A percentile compares a stretch with the other conserved stretches of the same genome.
Evolutionary conservation across 2,888 invertebrate species (phyloP).

Genomic region (Epicampocera succincta): DNA sequence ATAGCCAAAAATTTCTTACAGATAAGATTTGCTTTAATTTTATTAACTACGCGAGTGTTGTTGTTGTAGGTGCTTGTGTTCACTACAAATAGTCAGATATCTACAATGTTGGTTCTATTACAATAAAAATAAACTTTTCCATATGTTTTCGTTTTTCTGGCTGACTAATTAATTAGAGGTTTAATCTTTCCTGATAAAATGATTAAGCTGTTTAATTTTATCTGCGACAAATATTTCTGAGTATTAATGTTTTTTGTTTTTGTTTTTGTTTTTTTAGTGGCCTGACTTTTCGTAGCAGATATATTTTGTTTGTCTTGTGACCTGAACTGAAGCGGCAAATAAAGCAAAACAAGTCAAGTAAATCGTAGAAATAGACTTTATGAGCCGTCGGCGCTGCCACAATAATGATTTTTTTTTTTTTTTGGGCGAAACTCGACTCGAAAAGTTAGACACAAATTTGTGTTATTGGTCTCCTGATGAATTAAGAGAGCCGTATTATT

Average conservation of each 20-base stretch:
- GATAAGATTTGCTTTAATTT: slow-evolving; percentile 50
- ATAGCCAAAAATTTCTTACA: slow-evolving; percentile 55
- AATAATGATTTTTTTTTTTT: no score
- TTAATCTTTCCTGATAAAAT: slow-evolving; percentile 59
- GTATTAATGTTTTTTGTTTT: not conserved
- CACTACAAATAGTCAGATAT: slow-evolving; percentile 37
- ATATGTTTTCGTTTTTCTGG: not conserved
- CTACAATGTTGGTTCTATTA: slow-evolving; percentile 1
- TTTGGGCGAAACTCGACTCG: no score
- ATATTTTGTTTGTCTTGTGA: slow-evolving; percentile 7
- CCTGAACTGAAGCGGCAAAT: not conserved
- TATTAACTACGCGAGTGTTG: not conserved
- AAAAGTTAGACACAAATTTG: no score
- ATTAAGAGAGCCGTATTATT: no score
- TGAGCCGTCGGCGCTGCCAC: not conserved
- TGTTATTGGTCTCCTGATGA: no score
- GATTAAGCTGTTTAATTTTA: slow-evolving; percentile 55
- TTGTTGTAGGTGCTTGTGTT: not conserved
- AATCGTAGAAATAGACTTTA: not conserved
- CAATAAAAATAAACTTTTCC: slow-evolving; percentile 1
- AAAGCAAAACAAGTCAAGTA: not conserved
- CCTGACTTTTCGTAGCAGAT: not conserved
- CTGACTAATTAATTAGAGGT: slow-evolving; percentile 52
- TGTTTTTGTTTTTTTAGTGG: no score
- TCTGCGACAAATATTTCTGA: slow-evolving; percentile 17